Evolutionary conservation across 2,888 invertebrate genomes (phyloP).

Genomic region (Conomelus anceps): DNA sequence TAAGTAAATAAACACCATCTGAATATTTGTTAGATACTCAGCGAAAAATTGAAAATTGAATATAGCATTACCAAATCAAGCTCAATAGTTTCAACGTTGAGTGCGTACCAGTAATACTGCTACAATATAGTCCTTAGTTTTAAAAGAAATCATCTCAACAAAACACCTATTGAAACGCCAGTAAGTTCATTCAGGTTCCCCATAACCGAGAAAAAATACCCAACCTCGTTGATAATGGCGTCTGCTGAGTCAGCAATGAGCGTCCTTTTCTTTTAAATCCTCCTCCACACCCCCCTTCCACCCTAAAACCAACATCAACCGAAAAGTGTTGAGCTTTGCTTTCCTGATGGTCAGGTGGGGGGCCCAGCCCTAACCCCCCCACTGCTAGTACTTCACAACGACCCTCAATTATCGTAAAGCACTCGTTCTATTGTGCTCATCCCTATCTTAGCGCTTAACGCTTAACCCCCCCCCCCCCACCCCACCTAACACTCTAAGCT

Average conservation of each 20-base stretch:
- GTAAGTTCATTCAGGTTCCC: not conserved
- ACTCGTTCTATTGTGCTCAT: not conserved
- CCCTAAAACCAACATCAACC: not conserved
- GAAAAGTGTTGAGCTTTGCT: not conserved
- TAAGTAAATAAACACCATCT: too few species aligned
- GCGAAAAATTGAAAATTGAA: too few species aligned
- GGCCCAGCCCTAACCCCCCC: not conserved
- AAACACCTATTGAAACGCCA: too few species aligned
- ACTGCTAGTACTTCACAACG: too few species aligned
- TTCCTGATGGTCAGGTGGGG: not conserved
- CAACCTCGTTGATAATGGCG: not conserved
- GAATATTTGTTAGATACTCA: too few species aligned
- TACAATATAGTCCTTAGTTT: too few species aligned
- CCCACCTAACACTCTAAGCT: too few species aligned
- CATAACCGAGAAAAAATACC: not conserved
- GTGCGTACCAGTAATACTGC: too few species aligned
- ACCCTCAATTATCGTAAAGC: not conserved
- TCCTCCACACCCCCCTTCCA: not conserved
- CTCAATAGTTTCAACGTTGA: too few species aligned
- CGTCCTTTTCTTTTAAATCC: not conserved
- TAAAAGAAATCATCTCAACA: too few species aligned
- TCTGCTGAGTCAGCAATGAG: not conserved
- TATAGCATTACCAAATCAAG: too few species aligned
- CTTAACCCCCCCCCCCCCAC: too few species aligned
- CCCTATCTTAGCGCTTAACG: not conserved